A percentile compares a stretch with the other conserved stretches of the same genome.
Evolutionary conservation across 2,797 vertebrate species (phyloP).

Genomic region (Artibeus lituratus): DNA sequence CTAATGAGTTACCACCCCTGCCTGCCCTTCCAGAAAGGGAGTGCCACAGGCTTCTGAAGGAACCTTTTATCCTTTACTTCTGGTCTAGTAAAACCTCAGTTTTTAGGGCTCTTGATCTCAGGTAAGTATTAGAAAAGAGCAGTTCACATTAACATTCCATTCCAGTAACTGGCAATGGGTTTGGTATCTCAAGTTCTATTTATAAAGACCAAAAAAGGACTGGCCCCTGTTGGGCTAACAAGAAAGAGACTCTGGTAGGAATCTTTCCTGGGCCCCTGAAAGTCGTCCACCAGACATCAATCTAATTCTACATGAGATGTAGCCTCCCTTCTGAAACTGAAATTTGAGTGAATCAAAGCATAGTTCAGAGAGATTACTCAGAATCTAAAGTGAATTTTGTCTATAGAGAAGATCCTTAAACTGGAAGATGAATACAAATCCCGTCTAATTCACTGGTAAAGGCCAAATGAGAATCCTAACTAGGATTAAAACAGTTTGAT

Average conservation of each 20-base stretch:
- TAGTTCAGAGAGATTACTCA: background rate
- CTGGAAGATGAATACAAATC: background rate
- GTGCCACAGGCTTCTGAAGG: background rate
- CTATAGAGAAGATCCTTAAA: background rate
- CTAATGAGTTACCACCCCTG: background rate
- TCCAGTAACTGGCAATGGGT: background rate
- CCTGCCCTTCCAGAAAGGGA: background rate
- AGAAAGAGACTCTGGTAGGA: background rate
- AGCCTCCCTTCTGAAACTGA: background rate
- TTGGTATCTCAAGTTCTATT: background rate
- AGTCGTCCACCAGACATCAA: background rate
- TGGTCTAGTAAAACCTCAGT: background rate
- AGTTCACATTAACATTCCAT: background rate
- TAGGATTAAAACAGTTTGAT: background rate
- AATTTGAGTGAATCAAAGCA: background rate
- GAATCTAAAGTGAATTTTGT: background rate
- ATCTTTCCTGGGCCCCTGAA: background rate
- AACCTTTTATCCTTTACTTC: background rate
- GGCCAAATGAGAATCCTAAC: background rate
- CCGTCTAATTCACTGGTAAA: background rate
- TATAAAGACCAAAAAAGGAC: background rate
- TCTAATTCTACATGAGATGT: background rate
- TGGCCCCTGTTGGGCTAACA: background rate
- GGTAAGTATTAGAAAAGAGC: background rate
- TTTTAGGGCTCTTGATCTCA: conserved; percentile 24